Conservation (phyloP, 2,113 vertebrate species). For the Ptyas mucosa region DNA sequence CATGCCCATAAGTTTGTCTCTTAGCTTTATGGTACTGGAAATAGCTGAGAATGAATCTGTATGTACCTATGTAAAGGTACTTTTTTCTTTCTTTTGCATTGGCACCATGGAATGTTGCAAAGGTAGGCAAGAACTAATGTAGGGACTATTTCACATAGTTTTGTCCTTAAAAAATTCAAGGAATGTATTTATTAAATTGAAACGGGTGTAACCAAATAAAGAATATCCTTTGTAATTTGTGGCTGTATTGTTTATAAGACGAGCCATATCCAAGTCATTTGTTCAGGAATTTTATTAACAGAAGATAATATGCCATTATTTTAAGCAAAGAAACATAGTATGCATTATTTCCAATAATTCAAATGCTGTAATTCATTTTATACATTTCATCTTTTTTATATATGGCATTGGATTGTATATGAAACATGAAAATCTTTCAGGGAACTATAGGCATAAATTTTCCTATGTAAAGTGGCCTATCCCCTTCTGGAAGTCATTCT, state of each 20-base stretch:
- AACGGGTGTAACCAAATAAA: not conserved
- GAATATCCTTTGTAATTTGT: not conserved
- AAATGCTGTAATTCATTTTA: constrained; percentile 38
- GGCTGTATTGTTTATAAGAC: not conserved
- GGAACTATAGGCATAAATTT: constrained; percentile 36
- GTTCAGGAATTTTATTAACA: constrained; percentile 15
- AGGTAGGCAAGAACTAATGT: not conserved
- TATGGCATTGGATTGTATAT: constrained; percentile 29
- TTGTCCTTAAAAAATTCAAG: not conserved
- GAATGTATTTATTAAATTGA: not conserved
- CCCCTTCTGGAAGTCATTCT: not conserved
- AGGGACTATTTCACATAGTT: not conserved
- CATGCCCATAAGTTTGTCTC: not conserved
- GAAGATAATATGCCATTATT: constrained; percentile 51
- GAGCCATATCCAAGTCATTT: not conserved
- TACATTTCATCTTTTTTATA: not conserved
- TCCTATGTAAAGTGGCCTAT: constrained; percentile 1
- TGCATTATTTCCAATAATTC: constrained; percentile 25
- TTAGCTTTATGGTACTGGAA: not conserved
- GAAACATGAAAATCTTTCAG: constrained; percentile 20
- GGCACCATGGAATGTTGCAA: not conserved
- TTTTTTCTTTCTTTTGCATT: not conserved
- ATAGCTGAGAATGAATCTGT: not conserved
- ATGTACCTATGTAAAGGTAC: not conserved
- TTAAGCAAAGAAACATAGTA: constrained; percentile 36